Evolutionary conservation across 2,888 invertebrate species (phyloP), one percentile per base, ranked within the genome.

Genomic region (Ormyrus pomaceus): DNA sequence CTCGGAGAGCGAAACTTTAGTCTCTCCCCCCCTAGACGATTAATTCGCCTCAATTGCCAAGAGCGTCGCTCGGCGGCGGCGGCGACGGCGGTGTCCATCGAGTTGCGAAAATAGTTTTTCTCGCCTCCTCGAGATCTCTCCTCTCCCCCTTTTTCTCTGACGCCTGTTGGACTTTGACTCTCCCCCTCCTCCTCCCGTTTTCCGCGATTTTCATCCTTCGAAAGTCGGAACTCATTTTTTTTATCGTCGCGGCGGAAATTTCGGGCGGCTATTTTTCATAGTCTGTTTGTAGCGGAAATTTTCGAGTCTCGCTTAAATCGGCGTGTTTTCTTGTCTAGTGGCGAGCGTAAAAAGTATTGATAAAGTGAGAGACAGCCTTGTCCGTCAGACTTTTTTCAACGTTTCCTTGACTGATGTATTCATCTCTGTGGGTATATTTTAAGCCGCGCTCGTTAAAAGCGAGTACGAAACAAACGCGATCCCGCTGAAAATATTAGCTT

Each of bases 101-200:
- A 19, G 45, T 7, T 45, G 56, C 48, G 19, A 70, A 69, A 56
- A 69, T 69, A 69, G 59, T 62, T 72, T 62, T 62, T 62, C 48
- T 7, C 51, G 13, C 51, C 19, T 19, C 65, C 51, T 66, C 19
- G 46, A 9, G 8, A 46, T 11, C 56, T 11, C 56, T 48, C 19
- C 8, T 45, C 58, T 58, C 48, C 6, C 19, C 11, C 50, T 59
- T 50, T n/a, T 19, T 50, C n/a, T 19, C 5, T 10, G 8, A 8
- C 48, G 34, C n/a, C 66, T 6, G 51, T 53, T 66, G 48, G 48
- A 11, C 48, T 46, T 19, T 19, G 19, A 1, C 19, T 19, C 1
- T n/a, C 19, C 19, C 1, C 19, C 19, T 19, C 19, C 19, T 2
- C 19, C 1, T 1, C 19, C 19, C 19, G 1, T 19, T 19, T 19